These are phyloP conservation scores for Chelon labrosus DNA, from an alignment of 2,797 vertebrate species.

Conservation along the genomic window DNA sequence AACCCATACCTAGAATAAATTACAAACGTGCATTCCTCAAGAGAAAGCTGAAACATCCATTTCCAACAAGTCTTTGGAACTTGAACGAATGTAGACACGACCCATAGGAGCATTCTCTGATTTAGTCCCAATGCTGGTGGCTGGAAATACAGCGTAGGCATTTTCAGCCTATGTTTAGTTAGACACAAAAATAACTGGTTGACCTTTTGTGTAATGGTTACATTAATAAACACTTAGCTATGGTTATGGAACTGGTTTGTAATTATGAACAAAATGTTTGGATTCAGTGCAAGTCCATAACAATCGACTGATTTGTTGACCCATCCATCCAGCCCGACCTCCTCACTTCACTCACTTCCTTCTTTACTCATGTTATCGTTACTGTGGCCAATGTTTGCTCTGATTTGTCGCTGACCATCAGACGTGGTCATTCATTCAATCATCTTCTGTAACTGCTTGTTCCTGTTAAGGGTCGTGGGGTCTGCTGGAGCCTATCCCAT, in stretches of 20 bases:
- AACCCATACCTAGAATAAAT: neutral
- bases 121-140: neutral
- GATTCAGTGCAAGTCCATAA: too few relatives aligned
- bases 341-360: too few relatives aligned
- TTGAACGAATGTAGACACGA: neutral
- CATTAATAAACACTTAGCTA: too few relatives aligned
- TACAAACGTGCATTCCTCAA: neutral
- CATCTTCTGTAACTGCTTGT: too few relatives aligned
- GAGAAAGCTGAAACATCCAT: neutral
- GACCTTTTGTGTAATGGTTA: neutral
- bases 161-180: neutral
- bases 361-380: neutral
- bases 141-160: neutral
- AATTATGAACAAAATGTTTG: too few relatives aligned
- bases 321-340: neutral
- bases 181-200: neutral
- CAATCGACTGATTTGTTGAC: neutral
- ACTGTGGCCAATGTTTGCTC: neutral
- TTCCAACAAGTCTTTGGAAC: neutral
- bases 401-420: conserved; percentile 6
- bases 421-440: conserved; percentile 1
- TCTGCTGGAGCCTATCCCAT: too few relatives aligned
- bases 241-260: neutral
- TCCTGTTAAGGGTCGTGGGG: too few relatives aligned
- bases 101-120: neutral